These are phyloP conservation scores for Lasioglossum morio DNA, from an alignment of 2,888 invertebrate species.

Conservation along the genomic window DNA sequence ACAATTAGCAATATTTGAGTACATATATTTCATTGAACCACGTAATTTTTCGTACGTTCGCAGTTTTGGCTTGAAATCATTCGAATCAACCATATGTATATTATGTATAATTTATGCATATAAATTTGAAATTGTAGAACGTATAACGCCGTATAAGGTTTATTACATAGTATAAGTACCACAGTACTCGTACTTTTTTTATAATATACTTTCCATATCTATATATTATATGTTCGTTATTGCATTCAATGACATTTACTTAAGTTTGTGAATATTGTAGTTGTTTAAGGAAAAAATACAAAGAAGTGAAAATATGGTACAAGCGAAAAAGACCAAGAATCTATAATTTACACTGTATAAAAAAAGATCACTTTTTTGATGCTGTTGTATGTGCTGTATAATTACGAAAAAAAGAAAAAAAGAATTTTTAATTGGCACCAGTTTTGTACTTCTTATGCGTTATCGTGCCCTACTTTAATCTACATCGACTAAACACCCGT, in stretches of 20 bases:
- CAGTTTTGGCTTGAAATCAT: conserved; percentile 28
- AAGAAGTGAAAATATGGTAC: conserved; percentile 23
- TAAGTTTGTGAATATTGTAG: conserved; percentile 52
- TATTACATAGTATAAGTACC: conserved; percentile 22
- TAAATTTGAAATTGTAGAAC: conserved; percentile 35
- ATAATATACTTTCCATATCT: conserved; percentile 32
- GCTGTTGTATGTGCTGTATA: conserved; percentile 21
- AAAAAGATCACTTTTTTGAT: conserved; percentile 2
- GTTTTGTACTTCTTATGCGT: conserved; percentile 4
- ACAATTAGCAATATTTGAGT: conserved; percentile 27
- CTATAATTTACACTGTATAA: conserved; percentile 15
- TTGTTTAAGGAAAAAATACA: conserved; percentile 42
- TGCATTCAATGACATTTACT: conserved; percentile 42
- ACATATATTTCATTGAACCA: conserved; percentile 19
- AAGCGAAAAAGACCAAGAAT: conserved; percentile 38
- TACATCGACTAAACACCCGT: background rate
- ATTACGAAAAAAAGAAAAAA: conserved; percentile 20
- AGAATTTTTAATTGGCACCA: conserved; percentile 7
- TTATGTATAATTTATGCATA: conserved; percentile 37
- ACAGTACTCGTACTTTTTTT: conserved; percentile 7
- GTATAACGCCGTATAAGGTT: conserved; percentile 2
- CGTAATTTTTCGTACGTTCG: conserved; percentile 37
- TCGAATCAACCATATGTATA: conserved; percentile 36
- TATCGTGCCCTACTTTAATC: conserved; percentile 9
- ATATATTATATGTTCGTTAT: conserved; percentile 30